Base-by-base conservation (phyloP, 2,113 vertebrate species). In the Hirundichthys speculiger region DNA sequence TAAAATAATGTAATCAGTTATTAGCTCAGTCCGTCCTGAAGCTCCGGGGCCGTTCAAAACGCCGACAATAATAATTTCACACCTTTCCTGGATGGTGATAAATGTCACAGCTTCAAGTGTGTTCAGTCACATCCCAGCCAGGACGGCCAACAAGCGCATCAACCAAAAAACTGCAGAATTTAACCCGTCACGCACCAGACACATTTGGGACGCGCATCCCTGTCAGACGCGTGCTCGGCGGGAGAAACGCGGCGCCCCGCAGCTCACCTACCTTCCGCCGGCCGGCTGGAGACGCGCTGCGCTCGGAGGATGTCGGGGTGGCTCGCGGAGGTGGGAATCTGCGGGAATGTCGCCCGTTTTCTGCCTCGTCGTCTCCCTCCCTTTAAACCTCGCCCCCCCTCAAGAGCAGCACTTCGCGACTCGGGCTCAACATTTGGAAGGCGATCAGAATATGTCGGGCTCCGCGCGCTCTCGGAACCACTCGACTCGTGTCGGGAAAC, bases 121-220 rank as follows among this genome's bases (percentile, higher is more conserved):
- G 3, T 21, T 55, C 77, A 47, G 51, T 64, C 75, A 55, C 70
- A 73, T 58, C 55, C 18, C 34, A 64, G 67, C 66, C 66, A 45
- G 82, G 79, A 86, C 11, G 56, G 54, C 62, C 40, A 63, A 70
- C 3, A 57, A 63, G 75, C 83, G 79, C 83, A 51, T 69, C 69
- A 39, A 73, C 75, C 79, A 80, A 83, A 88, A 90, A 90, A 62
- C 93, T 93, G 93, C 93, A 93, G 86, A 90, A 93, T 93, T 93
- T 93, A 93, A 93, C 93, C 93, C 92, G 74, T 93, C 62, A 21
- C 40, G 30, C 64, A 59, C 90, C 76, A 47, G 69, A n/a, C 50
- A 39, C 8, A 70, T 54, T 22, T 9, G 38, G 51, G 21, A 24
- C 27, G 40, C 20, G 5, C 39, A 39, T 51, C 14, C 5, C 38